These are phyloP conservation scores for Gallinago solitaria DNA, from an alignment of 2,797 vertebrate species.

Conservation along the genomic window DNA sequence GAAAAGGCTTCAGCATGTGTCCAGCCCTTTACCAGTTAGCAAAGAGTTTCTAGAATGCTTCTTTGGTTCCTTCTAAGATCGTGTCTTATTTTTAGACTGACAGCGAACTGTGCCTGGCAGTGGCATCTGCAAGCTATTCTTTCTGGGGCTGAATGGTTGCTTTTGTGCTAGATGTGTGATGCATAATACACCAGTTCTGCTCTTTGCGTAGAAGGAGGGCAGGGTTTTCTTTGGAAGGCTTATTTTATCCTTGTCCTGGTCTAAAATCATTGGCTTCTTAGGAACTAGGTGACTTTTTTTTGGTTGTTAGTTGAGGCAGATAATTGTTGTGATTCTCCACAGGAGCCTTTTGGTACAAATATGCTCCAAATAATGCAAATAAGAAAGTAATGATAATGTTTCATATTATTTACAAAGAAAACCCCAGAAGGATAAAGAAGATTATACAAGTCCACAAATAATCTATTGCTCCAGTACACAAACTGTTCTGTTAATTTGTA, in stretches of 20 bases:
- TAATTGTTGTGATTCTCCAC: neutral
- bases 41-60: constrained; percentile 26
- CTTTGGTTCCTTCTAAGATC: neutral
- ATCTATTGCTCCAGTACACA: neutral
- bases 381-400: neutral
- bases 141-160: constrained; percentile 44
- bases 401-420: neutral
- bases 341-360: neutral
- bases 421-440: neutral
- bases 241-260: constrained; percentile 21
- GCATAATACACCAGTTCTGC: constrained; percentile 20
- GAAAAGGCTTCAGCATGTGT: neutral
- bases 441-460: neutral
- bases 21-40: neutral
- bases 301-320: neutral
- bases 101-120: constrained; percentile 50
- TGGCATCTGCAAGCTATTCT: constrained; percentile 57
- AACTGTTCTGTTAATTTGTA: neutral
- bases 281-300: neutral
- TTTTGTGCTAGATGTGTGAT: constrained; percentile 63
- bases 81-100: constrained; percentile 46
- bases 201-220: constrained; percentile 24
- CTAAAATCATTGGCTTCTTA: neutral
- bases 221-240: constrained; percentile 9
- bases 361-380: neutral